Percentiles rank a stretch among this genome's conserved stretches.
These are phyloP conservation scores for Pectinophora gossypiella DNA, from an alignment of 1,140 invertebrate genomes.

Conservation along the genomic window DNA sequence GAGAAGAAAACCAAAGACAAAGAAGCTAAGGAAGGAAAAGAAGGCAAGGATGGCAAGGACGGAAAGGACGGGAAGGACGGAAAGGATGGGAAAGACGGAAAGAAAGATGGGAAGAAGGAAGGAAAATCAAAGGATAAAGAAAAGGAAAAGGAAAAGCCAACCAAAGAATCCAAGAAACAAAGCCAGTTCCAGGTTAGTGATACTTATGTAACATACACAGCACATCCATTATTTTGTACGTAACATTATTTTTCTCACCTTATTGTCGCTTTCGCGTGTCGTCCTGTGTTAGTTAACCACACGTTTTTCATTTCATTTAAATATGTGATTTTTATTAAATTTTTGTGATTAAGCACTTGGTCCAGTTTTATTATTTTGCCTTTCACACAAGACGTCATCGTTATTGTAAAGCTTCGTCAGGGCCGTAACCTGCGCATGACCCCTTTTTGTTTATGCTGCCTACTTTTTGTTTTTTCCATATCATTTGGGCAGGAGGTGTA, in stretches of 20 bases:
- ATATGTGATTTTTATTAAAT: constrained; percentile 42
- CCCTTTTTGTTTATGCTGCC: constrained; percentile 69
- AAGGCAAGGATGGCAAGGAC: constrained; percentile 77
- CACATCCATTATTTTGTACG: constrained; percentile 59
- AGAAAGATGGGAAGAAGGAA: constrained; percentile 75
- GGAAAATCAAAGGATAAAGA: constrained; percentile 78
- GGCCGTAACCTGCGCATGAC: constrained; percentile 61
- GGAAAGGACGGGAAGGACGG: constrained; percentile 76
- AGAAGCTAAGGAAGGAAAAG: constrained; percentile 74
- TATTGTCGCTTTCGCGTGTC: constrained; percentile 47
- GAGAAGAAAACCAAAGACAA: constrained; percentile 79
- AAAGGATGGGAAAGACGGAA: constrained; percentile 72
- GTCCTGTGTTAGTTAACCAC: constrained; percentile 56
- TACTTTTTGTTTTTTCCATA: constrained; percentile 75
- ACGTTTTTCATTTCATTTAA: constrained; percentile 30
- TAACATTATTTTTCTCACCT: constrained; percentile 35
- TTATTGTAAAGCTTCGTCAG: constrained; percentile 42
- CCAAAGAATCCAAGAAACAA: constrained; percentile 79
- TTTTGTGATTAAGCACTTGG: constrained; percentile 31
- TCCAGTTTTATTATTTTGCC: constrained; percentile 37
- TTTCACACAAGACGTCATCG: constrained; percentile 33
- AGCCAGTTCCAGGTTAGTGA: constrained; percentile 78
- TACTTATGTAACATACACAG: constrained; percentile 39
- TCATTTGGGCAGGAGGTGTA: constrained; percentile 80
- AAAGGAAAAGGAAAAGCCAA: constrained; percentile 69